Percentiles rank a stretch among this genome's conserved stretches.
These are phyloP conservation scores for Helostoma temminkii DNA, from an alignment of 2,797 vertebrate species.

Conservation along the genomic window DNA sequence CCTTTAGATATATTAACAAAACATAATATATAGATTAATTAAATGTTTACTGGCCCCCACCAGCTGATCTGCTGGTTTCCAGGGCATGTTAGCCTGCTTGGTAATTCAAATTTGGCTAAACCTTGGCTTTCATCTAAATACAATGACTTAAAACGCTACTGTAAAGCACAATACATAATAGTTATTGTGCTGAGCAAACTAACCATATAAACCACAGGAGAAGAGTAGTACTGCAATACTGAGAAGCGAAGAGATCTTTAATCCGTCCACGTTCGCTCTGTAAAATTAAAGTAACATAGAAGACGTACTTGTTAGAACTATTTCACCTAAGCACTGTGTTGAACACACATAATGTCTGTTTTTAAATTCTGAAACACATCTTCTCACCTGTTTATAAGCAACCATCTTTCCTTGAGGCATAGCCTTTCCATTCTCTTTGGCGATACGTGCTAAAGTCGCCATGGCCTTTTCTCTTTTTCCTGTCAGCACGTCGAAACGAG, in stretches of 20 bases:
- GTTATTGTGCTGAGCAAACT: constrained; percentile 55
- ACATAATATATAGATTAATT: not conserved
- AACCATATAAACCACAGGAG: constrained; percentile 95
- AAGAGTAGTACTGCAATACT: constrained; percentile 89
- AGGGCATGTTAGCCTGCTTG: not conserved
- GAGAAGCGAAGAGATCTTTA: constrained; percentile 88
- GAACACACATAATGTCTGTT: not conserved
- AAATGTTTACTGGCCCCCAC: not conserved
- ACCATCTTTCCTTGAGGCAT: constrained; percentile 88
- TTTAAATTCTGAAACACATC: not conserved
- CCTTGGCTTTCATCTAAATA: not conserved
- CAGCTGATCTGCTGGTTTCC: not conserved
- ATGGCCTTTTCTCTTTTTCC: constrained; percentile 89
- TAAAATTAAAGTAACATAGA: constrained; percentile 25
- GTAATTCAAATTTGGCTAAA: not conserved
- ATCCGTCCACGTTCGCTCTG: constrained; percentile 88
- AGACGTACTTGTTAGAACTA: not conserved
- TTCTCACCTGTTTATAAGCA: constrained; percentile 84
- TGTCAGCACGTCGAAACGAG: constrained; percentile 89
- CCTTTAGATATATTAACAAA: constrained; percentile 78
- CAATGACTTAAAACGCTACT: not conserved
- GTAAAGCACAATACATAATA: not conserved
- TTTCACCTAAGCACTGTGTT: not conserved
- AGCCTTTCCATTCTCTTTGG: constrained; percentile 87
- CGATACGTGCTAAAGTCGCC: constrained; percentile 86